These are phyloP conservation scores for Hypercompe scribonia DNA, from an alignment of 2,888 invertebrate genomes.

Conservation along the genomic window DNA sequence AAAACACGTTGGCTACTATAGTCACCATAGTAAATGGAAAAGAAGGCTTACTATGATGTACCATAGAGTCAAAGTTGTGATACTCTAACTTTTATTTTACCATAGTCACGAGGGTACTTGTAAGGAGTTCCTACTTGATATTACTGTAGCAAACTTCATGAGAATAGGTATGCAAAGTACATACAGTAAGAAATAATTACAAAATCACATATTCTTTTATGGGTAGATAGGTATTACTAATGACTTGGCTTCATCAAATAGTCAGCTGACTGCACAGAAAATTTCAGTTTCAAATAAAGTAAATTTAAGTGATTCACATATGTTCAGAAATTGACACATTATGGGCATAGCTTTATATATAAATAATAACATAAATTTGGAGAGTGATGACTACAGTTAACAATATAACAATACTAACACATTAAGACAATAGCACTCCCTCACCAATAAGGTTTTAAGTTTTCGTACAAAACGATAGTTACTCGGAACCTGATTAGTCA, in stretches of 20 bases:
- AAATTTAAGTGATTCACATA: too few species aligned
- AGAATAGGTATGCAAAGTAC: slow-evolving; percentile 32
- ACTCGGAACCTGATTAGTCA: too few species aligned
- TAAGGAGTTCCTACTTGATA: slow-evolving; percentile 25
- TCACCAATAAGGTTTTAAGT: neutral
- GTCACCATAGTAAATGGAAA: slow-evolving; percentile 17
- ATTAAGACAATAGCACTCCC: too few species aligned
- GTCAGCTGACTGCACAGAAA: slow-evolving; percentile 30
- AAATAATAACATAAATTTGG: too few species aligned
- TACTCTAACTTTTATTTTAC: slow-evolving; percentile 8
- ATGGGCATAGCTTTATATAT: too few species aligned
- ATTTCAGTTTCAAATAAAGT: too few species aligned
- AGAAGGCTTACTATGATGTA: slow-evolving; percentile 12
- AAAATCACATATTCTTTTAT: slow-evolving; percentile 48
- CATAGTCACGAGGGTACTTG: neutral
- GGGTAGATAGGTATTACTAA: slow-evolving; percentile 46
- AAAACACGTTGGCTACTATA: slow-evolving; percentile 26
- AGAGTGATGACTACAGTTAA: neutral
- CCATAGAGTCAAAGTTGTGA: slow-evolving; percentile 15
- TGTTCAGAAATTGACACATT: too few species aligned
- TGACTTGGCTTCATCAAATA: slow-evolving; percentile 52
- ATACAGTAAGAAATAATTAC: slow-evolving; percentile 37
- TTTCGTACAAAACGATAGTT: neutral
- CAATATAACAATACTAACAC: too few species aligned
- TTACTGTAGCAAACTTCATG: slow-evolving; percentile 30